Base-by-base conservation (phyloP, 2,797 vertebrate species). In the Neopelma chrysocephalum region DNA sequence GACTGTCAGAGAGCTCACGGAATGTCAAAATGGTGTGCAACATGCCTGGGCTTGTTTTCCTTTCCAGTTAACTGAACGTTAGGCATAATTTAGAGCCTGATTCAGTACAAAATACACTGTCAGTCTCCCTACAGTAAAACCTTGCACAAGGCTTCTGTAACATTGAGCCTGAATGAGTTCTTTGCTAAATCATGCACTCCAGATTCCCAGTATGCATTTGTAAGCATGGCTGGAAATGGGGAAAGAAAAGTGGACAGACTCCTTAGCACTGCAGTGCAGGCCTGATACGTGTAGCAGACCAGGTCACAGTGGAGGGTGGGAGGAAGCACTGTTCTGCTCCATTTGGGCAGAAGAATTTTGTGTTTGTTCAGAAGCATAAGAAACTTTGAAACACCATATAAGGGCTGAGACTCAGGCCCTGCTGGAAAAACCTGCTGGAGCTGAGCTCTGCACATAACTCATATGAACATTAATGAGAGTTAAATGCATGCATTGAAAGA, bases 391-490 rank as follows among this genome's bases (percentile, higher is more conserved):
- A 82, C 50, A 34, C 93, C 86, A 87, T 95, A 82, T 95, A 95
- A 94, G 92, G 96, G 71, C 78, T 38, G 71, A 83, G 68, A 90
- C 42, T 57, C 72, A 54, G 72, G 86, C 60, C 50, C 60, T 89
- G 81, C 82, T 87, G 53, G 76, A 93, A 96, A 97, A 94, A 83
- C 53, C 75, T 86, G 89, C 70, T 91, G 94, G 91, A 95, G 75
- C 75, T 70, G 75, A 94, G 51, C 72, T 80, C 65, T n/a, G 51
- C 0, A 18, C 64, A 68, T 75, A 97, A 92, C 84, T 97, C 93
- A 96, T 68, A 61, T 34, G 82, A 93, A 92, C 91, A 47, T 89
- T 96, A 93, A 84, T 87, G 93, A 96, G 93, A 94, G 91, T 68
- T 94, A 90, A 91, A 95, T 89, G 90, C 66, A 84, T 3, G n/a